Evolutionary conservation across 2,113 vertebrate species (phyloP), one percentile per base, ranked within the genome.

Genomic region (Eulacestoma nigropectus): DNA sequence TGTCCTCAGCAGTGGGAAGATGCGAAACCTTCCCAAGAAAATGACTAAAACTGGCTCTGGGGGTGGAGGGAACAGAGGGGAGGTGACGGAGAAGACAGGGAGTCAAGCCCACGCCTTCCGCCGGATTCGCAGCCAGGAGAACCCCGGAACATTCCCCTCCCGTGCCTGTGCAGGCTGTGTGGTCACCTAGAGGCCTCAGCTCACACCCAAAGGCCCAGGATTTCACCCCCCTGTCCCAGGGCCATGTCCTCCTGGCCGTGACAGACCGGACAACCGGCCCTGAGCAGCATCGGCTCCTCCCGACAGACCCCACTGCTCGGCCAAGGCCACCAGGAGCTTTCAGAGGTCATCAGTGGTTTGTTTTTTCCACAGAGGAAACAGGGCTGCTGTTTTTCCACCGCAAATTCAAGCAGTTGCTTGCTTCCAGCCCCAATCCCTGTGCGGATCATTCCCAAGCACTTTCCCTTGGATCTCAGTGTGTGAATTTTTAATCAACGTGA

Each of bases 301-400:
- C 42, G 25, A 33, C 39, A 63, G 27, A 65, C 7, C 39, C 30
- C 39, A 37, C 23, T 1, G 10, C 73, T 42, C 0, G 0, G 68
- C n/a, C 3, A 4, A 79, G 46, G 47, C 77, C 84, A 74, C 9
- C 4, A 74, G 68, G 64, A 75, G 52, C 70, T 67, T 70, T 32
- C 62, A 42, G 16, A 84, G 73, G 52, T 87, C 81, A 68, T 25
- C 35, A 30, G 26, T 32, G 37, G 35, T 60, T 72, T 81, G 23
- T 59, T 79, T 93, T 76, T 75, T 23, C 53, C 5, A 2, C 52
- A 53, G 68, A 84, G 68, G 59, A 93, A 81, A 63, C 8, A 25
- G 33, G 16, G 39, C 32, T 63, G 72, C 50, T 77, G 30, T 17
- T 93, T 68, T 83, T 29, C 57, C 76, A 55, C 62, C 68, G 72